phyloP scores from a whole-genome alignment of 2,113 vertebrate genomes.

The Anser brachyrhynchus region DNA sequence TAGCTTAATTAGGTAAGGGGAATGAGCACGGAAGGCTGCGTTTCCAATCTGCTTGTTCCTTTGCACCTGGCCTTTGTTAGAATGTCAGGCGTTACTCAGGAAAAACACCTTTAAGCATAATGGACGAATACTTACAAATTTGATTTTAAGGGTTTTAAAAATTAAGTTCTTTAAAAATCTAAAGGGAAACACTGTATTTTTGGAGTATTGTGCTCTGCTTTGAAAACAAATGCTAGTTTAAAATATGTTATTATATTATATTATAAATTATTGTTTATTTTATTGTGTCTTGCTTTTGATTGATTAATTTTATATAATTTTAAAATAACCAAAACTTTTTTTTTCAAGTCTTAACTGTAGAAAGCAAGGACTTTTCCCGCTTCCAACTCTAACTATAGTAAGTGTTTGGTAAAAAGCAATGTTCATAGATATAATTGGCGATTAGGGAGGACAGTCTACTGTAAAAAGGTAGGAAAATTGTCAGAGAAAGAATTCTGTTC shows the following conservation, averaged over 20 bases:
- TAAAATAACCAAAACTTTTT: not conserved
- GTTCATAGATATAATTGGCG: not conserved
- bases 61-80: not conserved
- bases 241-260: not conserved
- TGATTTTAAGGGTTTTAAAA: not conserved
- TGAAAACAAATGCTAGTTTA: not conserved
- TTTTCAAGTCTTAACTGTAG: not conserved
- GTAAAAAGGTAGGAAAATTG: not conserved
- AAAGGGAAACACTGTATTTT: not conserved
- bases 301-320: not conserved
- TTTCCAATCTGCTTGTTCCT: not conserved
- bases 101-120: not conserved
- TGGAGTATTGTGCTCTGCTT: not conserved
- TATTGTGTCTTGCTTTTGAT: not conserved
- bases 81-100: not conserved
- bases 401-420: not conserved
- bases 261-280: not conserved
- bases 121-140: not conserved
- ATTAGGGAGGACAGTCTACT: not conserved
- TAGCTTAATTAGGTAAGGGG: constrained; percentile 4
- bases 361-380: not conserved
- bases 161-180: not conserved
- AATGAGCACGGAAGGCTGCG: not conserved
- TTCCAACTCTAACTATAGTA: not conserved
- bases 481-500: not conserved